These are phyloP conservation scores for Oscheius sp. DNA, from an alignment of 2,888 invertebrate species.

Conservation along the genomic window DNA sequence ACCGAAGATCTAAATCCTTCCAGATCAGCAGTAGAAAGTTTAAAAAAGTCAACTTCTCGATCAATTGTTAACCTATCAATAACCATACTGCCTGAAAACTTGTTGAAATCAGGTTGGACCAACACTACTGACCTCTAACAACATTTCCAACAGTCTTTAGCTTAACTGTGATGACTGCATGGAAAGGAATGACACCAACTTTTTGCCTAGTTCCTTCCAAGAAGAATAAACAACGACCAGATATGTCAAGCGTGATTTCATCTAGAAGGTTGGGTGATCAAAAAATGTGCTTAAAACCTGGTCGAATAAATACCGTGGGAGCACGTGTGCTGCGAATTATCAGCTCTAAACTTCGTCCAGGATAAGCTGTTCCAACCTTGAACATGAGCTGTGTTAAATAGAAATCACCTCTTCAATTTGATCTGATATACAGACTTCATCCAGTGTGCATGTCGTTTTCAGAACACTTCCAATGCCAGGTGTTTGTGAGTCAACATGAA, in stretches of 20 bases:
- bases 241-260: slow-evolving; percentile 34
- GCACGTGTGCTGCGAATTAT: slow-evolving; percentile 51
- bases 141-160: slow-evolving; percentile 37
- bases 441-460: slow-evolving; percentile 53
- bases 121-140: slow-evolving; percentile 38
- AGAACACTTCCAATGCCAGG: slow-evolving; percentile 51
- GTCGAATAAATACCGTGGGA: slow-evolving; percentile 39
- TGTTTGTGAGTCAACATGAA: slow-evolving; percentile 56
- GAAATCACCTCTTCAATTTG: slow-evolving; percentile 49
- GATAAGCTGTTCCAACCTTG: slow-evolving; percentile 47
- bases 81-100: slow-evolving; percentile 40
- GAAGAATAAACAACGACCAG: slow-evolving; percentile 50
- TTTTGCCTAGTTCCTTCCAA: slow-evolving; percentile 54
- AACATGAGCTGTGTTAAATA: slow-evolving; percentile 3
- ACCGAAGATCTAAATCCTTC: slow-evolving; percentile 50
- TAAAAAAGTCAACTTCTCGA: slow-evolving; percentile 50
- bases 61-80: slow-evolving; percentile 45
- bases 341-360: slow-evolving; percentile 49
- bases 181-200: slow-evolving; percentile 52
- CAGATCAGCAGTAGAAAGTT: slow-evolving; percentile 42
- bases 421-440: slow-evolving; percentile 56
- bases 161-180: slow-evolving; percentile 33
- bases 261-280: slow-evolving; percentile 34
- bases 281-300: no score
- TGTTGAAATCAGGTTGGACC: background rate